A percentile compares a stretch with the other conserved stretches of the same genome.
Conservation (phyloP, 2,888 invertebrate genomes). For the Thymelicus sylvestris region DNA sequence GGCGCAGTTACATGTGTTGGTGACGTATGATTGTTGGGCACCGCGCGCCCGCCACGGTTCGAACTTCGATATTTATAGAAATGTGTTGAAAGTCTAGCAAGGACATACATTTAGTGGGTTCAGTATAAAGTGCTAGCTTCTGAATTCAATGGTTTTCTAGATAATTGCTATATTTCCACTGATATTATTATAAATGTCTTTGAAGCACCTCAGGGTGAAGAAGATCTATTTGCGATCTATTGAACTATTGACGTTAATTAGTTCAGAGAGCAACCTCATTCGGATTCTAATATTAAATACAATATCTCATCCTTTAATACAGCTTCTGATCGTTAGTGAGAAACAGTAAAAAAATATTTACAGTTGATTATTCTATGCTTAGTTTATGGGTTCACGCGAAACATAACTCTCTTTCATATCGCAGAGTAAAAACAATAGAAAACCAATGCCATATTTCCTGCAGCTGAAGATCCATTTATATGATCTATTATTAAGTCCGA, state of each 20-base stretch:
- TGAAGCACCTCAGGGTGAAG: no score
- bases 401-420: neutral
- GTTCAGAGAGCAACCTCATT: no score
- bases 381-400: neutral
- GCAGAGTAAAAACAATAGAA: neutral
- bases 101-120: neutral
- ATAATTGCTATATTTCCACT: no score
- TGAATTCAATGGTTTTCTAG: no score
- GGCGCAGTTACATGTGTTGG: slow-evolving; percentile 35
- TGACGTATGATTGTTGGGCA: slow-evolving; percentile 40
- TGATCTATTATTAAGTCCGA: neutral
- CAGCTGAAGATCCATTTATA: slow-evolving; percentile 1
- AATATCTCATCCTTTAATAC: neutral
- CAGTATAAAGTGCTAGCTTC: neutral
- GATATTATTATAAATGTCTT: no score
- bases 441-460: neutral
- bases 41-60: slow-evolving; percentile 4
- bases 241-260: no score
- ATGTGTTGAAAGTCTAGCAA: slow-evolving; percentile 26
- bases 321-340: neutral
- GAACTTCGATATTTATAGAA: slow-evolving; percentile 42
- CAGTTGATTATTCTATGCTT: neutral
- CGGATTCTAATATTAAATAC: neutral
- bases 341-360: neutral
- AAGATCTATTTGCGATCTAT: no score